A percentile compares a stretch with the other conserved stretches of the same genome.
Conservation (phyloP, 2,113 vertebrate genomes). For the Lepisosteus osseus region DNA sequence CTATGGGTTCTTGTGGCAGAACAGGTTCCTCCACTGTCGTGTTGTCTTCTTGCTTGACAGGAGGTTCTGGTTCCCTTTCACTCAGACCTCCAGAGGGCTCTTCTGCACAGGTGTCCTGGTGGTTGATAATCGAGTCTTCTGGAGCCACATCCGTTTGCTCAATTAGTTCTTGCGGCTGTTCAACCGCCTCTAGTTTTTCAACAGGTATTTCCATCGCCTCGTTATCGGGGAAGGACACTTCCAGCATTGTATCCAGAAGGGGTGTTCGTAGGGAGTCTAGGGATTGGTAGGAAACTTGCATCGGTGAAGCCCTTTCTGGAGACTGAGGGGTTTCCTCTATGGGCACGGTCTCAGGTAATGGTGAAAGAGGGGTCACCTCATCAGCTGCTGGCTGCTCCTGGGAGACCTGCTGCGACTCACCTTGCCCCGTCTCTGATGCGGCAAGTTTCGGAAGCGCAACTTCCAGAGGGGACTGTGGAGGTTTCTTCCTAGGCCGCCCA, state of each 20-base stretch:
- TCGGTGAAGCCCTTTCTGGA: neutral
- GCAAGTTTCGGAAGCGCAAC: constrained; percentile 23
- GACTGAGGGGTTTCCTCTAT: constrained; percentile 8
- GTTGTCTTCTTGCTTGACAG: neutral
- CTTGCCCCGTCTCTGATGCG: constrained; percentile 31
- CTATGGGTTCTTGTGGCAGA: too few relatives aligned
- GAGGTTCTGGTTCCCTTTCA: neutral
- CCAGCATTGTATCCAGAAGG: constrained; percentile 48
- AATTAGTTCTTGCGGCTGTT: neutral
- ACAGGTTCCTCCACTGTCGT: too few relatives aligned
- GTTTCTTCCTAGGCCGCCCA: constrained; percentile 45
- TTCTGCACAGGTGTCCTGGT: neutral
- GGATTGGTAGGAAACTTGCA: neutral
- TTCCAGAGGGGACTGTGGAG: constrained; percentile 10
- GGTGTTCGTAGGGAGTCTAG: neutral
- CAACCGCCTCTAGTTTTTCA: too few relatives aligned
- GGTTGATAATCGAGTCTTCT: neutral
- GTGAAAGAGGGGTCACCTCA: constrained; percentile 14
- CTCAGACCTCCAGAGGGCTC: neutral
- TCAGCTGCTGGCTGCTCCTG: neutral
- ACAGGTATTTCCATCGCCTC: constrained; percentile 42
- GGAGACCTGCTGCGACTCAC: constrained; percentile 24
- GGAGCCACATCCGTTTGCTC: neutral
- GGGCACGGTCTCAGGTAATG: constrained; percentile 9
- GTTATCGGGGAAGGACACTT: constrained; percentile 67